These are phyloP conservation scores for Stigmatopora argus DNA, from an alignment of 2,113 vertebrate genomes.

Conservation along the genomic window DNA sequence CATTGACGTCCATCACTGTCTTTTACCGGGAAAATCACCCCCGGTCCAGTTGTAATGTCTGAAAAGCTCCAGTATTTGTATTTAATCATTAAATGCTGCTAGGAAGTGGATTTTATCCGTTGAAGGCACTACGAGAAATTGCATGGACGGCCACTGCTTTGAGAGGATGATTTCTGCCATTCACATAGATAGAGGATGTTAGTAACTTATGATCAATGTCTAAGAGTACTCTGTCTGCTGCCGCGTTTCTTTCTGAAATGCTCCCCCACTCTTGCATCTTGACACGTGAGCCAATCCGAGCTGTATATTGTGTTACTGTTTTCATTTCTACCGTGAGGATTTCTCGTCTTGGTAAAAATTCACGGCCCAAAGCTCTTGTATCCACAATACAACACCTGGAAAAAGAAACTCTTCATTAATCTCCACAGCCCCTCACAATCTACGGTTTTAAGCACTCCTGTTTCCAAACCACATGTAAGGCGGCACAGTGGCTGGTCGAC, in stretches of 20 bases:
- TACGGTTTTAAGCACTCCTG: slow-evolving; percentile 57
- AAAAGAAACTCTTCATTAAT: slow-evolving; percentile 75
- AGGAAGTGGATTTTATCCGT: too few species aligned
- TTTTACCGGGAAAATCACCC: too few species aligned
- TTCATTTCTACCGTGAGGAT: slow-evolving; percentile 70
- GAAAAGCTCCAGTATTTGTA: too few species aligned
- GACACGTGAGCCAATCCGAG: slow-evolving; percentile 55
- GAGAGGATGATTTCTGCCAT: neutral
- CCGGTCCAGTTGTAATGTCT: too few species aligned
- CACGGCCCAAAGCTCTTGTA: slow-evolving; percentile 69
- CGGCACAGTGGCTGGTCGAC: slow-evolving; percentile 45
- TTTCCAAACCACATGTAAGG: slow-evolving; percentile 65
- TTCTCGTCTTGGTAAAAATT: slow-evolving; percentile 68
- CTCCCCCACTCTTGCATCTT: slow-evolving; percentile 36
- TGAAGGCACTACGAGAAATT: too few species aligned
- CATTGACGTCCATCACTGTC: too few species aligned
- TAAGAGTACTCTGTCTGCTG: slow-evolving; percentile 21
- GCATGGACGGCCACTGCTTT: too few species aligned
- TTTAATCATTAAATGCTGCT: too few species aligned
- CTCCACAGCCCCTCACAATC: slow-evolving; percentile 59
- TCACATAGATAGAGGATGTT: slow-evolving; percentile 20
- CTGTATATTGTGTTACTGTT: slow-evolving; percentile 72
- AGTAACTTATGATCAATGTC: slow-evolving; percentile 34
- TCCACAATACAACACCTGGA: slow-evolving; percentile 79
- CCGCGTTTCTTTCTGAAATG: slow-evolving; percentile 44